A percentile compares a stretch with the other conserved stretches of the same genome.
Conservation (phyloP, 2,113 vertebrate species). For the Neoarius graeffei region DNA sequence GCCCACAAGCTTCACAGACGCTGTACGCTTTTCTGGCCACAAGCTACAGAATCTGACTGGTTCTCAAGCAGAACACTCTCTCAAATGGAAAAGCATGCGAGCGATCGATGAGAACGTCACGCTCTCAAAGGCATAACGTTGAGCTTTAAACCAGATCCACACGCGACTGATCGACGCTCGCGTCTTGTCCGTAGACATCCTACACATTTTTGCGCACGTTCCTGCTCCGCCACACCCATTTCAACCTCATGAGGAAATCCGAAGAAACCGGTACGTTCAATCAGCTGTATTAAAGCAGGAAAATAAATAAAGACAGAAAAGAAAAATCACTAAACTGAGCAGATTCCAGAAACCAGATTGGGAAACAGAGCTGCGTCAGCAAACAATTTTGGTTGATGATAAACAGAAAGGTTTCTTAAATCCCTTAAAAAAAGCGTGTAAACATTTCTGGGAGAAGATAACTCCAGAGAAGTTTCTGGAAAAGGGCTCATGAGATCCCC, state of each 20-base stretch:
- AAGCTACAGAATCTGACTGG: neutral
- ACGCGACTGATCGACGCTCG: neutral
- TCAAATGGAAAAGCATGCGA: too few relatives aligned
- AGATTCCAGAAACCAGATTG: neutral
- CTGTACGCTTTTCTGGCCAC: neutral
- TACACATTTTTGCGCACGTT: neutral
- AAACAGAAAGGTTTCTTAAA: neutral
- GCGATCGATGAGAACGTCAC: too few relatives aligned
- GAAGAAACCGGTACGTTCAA: neutral
- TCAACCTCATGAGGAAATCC: neutral
- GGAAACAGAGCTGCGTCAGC: neutral
- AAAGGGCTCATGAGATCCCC: neutral
- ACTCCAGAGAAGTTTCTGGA: neutral
- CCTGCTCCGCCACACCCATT: neutral
- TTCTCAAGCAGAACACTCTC: neutral
- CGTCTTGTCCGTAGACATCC: neutral
- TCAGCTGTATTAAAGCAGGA: neutral
- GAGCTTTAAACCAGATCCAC: neutral
- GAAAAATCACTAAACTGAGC: neutral
- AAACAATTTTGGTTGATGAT: neutral
- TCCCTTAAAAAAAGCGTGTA: neutral
- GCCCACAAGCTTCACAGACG: neutral
- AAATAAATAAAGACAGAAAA: too few relatives aligned
- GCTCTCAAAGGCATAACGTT: neutral
- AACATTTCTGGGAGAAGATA: neutral